These are phyloP conservation scores for Ciconia maguari DNA, from an alignment of 2,113 vertebrate species.

Conservation along the genomic window DNA sequence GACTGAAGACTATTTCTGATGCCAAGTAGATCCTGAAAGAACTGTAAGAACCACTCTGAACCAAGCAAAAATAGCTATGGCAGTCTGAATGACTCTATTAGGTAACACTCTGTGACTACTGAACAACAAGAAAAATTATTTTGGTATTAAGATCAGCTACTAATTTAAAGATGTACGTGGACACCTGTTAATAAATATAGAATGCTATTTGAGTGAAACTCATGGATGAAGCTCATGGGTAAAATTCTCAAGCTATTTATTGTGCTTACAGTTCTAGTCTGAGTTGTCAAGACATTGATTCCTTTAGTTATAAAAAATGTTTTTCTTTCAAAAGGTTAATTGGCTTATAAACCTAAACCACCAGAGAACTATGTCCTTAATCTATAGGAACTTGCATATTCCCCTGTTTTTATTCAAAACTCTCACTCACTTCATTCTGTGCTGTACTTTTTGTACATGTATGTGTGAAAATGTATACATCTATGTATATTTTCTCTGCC, in stretches of 20 bases:
- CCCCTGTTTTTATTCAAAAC: not conserved
- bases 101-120: not conserved
- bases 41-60: not conserved
- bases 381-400: not conserved
- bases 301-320: not conserved
- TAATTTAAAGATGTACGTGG: not conserved
- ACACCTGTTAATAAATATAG: not conserved
- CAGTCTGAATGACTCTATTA: not conserved
- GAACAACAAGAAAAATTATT: not conserved
- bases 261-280: not conserved
- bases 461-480: not conserved
- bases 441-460: not conserved
- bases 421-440: not conserved
- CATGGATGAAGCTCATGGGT: not conserved
- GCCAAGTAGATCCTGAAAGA: not conserved
- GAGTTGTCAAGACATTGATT: not conserved
- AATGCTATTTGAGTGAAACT: not conserved
- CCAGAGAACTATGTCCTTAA: not conserved
- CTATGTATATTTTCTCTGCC: not conserved
- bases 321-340: not conserved
- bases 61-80: not conserved
- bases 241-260: not conserved
- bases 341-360: not conserved
- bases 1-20: not conserved
- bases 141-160: not conserved